Evolutionary conservation across 2,888 invertebrate genomes (phyloP).

Genomic region (Diabrotica balteata): DNA sequence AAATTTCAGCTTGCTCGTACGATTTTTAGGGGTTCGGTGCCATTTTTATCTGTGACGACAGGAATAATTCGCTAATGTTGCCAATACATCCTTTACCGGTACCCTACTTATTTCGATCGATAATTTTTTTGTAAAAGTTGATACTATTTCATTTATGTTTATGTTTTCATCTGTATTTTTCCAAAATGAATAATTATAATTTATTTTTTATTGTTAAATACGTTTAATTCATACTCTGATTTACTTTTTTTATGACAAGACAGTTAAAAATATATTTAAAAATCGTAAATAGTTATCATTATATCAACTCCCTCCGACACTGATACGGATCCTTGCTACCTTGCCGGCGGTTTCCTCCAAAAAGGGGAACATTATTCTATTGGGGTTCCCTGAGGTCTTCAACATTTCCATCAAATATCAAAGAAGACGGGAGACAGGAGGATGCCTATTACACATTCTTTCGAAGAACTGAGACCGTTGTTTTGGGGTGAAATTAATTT

Average conservation of each 20-base stretch:
- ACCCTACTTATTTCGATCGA: no score
- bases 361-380: slow-evolving; percentile 15
- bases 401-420: slow-evolving; percentile 21
- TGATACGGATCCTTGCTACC: slow-evolving; percentile 1
- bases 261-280: background rate
- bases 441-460: slow-evolving; percentile 13
- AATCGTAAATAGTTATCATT: background rate
- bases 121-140: no score
- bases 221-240: background rate
- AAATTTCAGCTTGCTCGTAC: no score
- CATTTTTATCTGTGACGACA: no score
- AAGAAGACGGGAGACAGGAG: slow-evolving; percentile 15
- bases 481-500: slow-evolving; percentile 26
- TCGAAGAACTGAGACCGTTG: slow-evolving; percentile 5
- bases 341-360: slow-evolving; percentile 9
- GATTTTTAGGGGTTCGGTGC: no score
- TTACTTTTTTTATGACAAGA: background rate
- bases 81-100: no score
- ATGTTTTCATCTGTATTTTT: no score
- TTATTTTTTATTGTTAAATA: background rate
- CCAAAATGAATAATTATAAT: no score
- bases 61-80: no score
- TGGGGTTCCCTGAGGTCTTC: slow-evolving; percentile 12
- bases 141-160: no score
- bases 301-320: background rate